Percentiles rank a stretch among this genome's conserved stretches.
Evolutionary conservation across 1,140 invertebrate genomes (phyloP).

Genomic region (Drosophila funebris): DNA sequence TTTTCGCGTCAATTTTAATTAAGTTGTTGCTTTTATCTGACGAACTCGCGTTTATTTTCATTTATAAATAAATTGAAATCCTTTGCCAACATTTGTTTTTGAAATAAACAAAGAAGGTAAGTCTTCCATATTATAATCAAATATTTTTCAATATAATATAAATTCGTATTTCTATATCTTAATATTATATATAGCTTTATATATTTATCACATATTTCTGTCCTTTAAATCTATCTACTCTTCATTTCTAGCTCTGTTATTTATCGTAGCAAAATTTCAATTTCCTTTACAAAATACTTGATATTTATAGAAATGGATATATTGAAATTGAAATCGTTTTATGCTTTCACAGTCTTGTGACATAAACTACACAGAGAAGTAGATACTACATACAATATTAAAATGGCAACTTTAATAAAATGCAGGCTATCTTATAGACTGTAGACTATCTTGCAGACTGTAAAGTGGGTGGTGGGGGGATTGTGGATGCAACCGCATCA

Average conservation of each 20-base stretch:
- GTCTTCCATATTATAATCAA: neutral
- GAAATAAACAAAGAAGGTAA: neutral
- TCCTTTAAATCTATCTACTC: neutral
- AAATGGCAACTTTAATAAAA: slow-evolving; percentile 73
- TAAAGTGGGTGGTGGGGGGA: neutral
- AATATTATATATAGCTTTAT: no score
- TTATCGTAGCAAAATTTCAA: slow-evolving; percentile 25
- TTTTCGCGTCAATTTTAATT: neutral
- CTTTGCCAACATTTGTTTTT: neutral
- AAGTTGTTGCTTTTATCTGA: neutral
- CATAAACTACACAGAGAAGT: slow-evolving; percentile 60
- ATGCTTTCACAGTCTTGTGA: neutral
- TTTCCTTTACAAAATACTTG: slow-evolving; percentile 29
- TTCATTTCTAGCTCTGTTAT: neutral
- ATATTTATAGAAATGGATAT: slow-evolving; percentile 6
- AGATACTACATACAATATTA: slow-evolving; percentile 73
- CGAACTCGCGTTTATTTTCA: neutral
- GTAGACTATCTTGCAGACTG: neutral
- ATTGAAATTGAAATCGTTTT: slow-evolving; percentile 25
- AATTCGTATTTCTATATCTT: no score
- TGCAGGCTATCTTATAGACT: no score
- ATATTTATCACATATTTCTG: no score
- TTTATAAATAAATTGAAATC: neutral
- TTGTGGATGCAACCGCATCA: slow-evolving; percentile 54
- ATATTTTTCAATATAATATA: neutral